Evolutionary conservation across 92 coral and sea anemone species (phyloP).

Genomic region (Bergia puertoricense): DNA sequence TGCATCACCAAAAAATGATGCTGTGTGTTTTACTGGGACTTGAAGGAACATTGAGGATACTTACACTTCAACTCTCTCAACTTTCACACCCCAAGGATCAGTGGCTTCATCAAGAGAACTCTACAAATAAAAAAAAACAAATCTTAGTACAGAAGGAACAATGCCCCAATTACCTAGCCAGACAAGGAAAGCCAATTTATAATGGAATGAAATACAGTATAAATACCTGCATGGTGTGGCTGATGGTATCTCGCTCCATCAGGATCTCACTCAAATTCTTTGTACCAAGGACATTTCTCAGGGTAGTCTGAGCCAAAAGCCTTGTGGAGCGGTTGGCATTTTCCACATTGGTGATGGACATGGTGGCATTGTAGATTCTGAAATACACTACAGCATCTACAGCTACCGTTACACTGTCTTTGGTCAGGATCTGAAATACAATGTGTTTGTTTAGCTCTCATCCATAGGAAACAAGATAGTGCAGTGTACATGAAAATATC

Average conservation of each 20-base stretch:
- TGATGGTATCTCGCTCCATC: conserved; percentile 85
- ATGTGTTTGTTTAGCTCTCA: background rate
- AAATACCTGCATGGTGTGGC: conserved; percentile 82
- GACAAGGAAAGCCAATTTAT: too few species aligned
- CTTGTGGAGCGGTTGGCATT: conserved; percentile 96
- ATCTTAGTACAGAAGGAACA: too few species aligned
- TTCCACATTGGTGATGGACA: conserved; percentile 86
- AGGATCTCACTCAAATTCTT: conserved; percentile 86
- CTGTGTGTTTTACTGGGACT: too few species aligned
- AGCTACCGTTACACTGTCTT: conserved; percentile 94
- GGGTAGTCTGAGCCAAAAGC: conserved; percentile 91
- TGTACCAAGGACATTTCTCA: conserved; percentile 90
- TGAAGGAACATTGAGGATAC: conserved; percentile 13
- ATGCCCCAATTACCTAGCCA: too few species aligned
- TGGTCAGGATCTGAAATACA: conserved; percentile 67
- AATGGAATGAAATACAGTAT: background rate
- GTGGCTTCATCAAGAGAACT: conserved; percentile 81
- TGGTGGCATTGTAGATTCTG: conserved; percentile 88
- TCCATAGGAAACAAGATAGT: too few species aligned
- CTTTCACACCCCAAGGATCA: conserved; percentile 92
- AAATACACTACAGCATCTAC: conserved; percentile 97
- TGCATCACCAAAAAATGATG: too few species aligned
- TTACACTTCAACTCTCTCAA: conserved; percentile 93
- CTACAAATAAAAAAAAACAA: conserved; percentile 31
- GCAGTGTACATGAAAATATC: too few species aligned